A percentile compares a stretch with the other conserved stretches of the same genome.
Conservation (phyloP, 2,797 vertebrate species). For the Zenarchopterus dispar region DNA sequence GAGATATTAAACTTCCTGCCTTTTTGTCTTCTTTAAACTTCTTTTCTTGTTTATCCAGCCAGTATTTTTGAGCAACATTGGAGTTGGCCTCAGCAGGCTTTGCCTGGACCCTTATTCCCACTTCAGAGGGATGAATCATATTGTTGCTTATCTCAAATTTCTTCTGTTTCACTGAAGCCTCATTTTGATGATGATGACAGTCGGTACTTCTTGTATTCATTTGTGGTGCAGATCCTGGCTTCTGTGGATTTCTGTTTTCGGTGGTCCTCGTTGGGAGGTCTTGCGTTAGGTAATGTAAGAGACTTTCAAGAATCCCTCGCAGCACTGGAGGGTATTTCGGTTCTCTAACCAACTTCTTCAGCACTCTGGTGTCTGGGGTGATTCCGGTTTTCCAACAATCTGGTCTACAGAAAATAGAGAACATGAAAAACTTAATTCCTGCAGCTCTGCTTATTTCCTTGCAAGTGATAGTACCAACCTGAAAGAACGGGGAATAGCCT, state of each 20-base stretch:
- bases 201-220: slow-evolving; percentile 9
- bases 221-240: slow-evolving; percentile 8
- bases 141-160: slow-evolving; percentile 17
- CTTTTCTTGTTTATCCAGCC: slow-evolving; percentile 33
- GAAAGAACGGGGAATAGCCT: neutral
- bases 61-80: slow-evolving; percentile 31
- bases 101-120: neutral
- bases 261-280: slow-evolving; percentile 21
- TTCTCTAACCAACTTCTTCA: slow-evolving; percentile 86
- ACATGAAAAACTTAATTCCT: slow-evolving; percentile 59
- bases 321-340: slow-evolving; percentile 74
- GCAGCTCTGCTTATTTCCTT: neutral
- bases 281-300: slow-evolving; percentile 84
- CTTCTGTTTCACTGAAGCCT: slow-evolving; percentile 9
- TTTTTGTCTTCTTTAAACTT: slow-evolving; percentile 21
- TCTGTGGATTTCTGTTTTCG: slow-evolving; percentile 11
- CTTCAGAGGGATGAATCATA: neutral
- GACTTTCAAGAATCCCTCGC: slow-evolving; percentile 85
- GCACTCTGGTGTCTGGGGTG: slow-evolving; percentile 66
- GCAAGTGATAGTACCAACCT: slow-evolving; percentile 4
- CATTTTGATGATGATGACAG: slow-evolving; percentile 7
- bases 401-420: slow-evolving; percentile 80
- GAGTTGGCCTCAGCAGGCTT: slow-evolving; percentile 3
- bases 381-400: slow-evolving; percentile 53
- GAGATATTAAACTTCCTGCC: slow-evolving; percentile 24